Conservation (phyloP, 2,797 vertebrate species). For the Morelia viridis region DNA sequence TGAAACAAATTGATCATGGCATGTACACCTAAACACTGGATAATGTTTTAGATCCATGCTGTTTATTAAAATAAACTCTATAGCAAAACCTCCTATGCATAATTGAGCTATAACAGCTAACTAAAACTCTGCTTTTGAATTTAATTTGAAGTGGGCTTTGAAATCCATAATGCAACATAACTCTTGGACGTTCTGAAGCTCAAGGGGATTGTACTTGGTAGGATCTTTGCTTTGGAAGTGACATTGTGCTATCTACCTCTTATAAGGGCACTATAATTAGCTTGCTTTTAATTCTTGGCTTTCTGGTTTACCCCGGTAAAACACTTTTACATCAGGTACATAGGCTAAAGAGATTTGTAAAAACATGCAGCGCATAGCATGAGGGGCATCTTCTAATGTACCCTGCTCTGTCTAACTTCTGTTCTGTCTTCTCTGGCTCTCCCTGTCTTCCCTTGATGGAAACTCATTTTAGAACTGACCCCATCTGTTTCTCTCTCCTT, state of each 20-base stretch:
- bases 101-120: not conserved
- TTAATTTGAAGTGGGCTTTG: not conserved
- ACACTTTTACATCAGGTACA: not conserved
- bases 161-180: rapidly evolving
- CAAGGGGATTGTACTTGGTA: not conserved
- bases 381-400: constrained; percentile 1
- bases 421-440: constrained; percentile 18
- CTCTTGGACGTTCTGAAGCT: rapidly evolving
- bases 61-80: not conserved
- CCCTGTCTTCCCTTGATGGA: constrained; percentile 34
- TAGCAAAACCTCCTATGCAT: not conserved
- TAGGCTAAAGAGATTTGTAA: rapidly evolving
- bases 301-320: not conserved
- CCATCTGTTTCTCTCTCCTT: constrained; percentile 14
- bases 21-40: not conserved
- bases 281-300: rapidly evolving
- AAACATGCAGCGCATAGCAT: not conserved
- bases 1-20: constrained; percentile 44
- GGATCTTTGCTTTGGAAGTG: not conserved
- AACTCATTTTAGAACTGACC: constrained; percentile 33
- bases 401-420: not conserved
- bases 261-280: constrained; percentile 37
- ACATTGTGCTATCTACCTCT: constrained; percentile 36
- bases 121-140: not conserved
- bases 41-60: not conserved